phyloP scores from a whole-genome alignment of 1,140 invertebrate species.

The Philopotamus ludificatus region DNA sequence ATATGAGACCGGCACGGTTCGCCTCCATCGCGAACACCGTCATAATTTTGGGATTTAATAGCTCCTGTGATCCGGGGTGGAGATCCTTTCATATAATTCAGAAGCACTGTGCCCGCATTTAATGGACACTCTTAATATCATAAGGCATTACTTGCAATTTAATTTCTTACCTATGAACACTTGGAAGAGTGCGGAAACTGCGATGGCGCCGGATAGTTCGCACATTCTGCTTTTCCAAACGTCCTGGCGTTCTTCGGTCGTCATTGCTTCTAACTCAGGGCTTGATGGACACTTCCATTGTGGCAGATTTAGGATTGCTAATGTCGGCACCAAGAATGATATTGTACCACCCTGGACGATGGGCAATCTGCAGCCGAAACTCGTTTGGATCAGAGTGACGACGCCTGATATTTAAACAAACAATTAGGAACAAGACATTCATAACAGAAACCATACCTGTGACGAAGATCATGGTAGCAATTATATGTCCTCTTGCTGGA shows the following conservation, averaged over 20 bases:
- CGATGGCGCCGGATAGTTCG: constrained; percentile 81
- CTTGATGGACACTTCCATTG: constrained; percentile 73
- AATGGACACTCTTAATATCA: too few relatives aligned
- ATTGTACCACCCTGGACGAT: constrained; percentile 78
- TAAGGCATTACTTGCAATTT: neutral
- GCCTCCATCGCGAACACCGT: too few relatives aligned
- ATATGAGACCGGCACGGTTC: too few relatives aligned
- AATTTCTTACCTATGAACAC: constrained; percentile 38
- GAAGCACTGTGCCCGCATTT: too few relatives aligned
- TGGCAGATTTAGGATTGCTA: constrained; percentile 78
- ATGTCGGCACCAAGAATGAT: constrained; percentile 78
- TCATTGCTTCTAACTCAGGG: constrained; percentile 58
- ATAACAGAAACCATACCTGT: constrained; percentile 61
- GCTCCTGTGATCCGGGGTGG: too few relatives aligned
- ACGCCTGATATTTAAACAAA: constrained; percentile 61
- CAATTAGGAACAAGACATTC: too few relatives aligned
- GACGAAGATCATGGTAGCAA: constrained; percentile 87
- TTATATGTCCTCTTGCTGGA: constrained; percentile 75
- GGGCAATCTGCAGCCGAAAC: constrained; percentile 69
- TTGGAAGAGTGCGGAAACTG: constrained; percentile 78
- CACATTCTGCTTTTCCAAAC: constrained; percentile 78
- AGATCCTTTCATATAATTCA: too few relatives aligned
- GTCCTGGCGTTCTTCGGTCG: constrained; percentile 59
- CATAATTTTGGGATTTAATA: too few relatives aligned
- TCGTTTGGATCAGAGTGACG: constrained; percentile 77